Base-by-base conservation (phyloP, 2,797 vertebrate species). In the Vespertilio murinus region DNA sequence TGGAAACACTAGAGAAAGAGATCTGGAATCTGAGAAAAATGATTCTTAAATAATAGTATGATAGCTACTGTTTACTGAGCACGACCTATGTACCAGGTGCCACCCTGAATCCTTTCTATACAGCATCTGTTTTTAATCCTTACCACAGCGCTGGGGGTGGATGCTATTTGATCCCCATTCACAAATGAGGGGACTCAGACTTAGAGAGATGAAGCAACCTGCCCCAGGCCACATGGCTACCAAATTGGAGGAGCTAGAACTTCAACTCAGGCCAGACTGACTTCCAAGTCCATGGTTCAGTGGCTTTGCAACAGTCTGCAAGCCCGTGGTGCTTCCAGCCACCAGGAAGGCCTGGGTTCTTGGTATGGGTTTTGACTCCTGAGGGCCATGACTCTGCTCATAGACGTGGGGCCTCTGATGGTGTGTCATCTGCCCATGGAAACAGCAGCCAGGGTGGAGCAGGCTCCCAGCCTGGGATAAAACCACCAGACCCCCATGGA, bases 1-100 rank as follows among this genome's bases (percentile, higher is more conserved):
- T 93, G 49, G 85, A 85, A 93, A 30, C 33, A 75, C 25, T 86
- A 47, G 87, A 84, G 40, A 22, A 65, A 45, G 54, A 18, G 83
- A 40, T 56, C 71, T 33, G 16, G 88, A 96, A 91, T n/a, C 89
- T 20, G 71, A 94, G 91, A 82, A 94, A 86, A 86, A 78, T 22
- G 17, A 56, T 65, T 95, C 25, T 40, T 93, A 38, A 91, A 56
- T 59, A 78, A 74, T 6, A 75, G 61, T 40, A 85, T 13, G 93
- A 49, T 56, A 90, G 81, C 40, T 79, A 22, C 25, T 30, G 30
- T 47, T 86, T 71, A 49, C 12, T 4, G 23, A 86, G 78, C 1
- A 5, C 6, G 33, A 65, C 56, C 74, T 75, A 35, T 47, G 49
- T 74, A 81, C 45, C 47, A 47, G 54, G 70, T 3, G 6, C 69